A percentile compares a stretch with the other conserved stretches of the same genome.
These are phyloP conservation scores for Eilema caniola DNA, from an alignment of 2,888 invertebrate genomes.

Conservation along the genomic window DNA sequence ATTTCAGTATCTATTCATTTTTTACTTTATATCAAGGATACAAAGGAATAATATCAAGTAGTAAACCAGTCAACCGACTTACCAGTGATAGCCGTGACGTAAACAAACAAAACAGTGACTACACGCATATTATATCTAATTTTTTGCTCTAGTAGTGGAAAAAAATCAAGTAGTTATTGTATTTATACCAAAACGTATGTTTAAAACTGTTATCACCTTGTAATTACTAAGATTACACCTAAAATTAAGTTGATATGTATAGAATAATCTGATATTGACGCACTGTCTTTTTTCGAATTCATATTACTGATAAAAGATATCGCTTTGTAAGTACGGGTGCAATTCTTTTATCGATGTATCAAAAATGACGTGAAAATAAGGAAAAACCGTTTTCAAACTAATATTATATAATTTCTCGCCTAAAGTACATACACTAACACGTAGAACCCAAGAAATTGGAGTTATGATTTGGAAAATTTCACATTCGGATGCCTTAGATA, in stretches of 20 bases:
- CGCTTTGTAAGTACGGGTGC: background rate
- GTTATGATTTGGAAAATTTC: too few relatives aligned
- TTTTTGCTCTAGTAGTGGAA: background rate
- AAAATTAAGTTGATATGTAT: background rate
- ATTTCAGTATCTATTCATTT: too few relatives aligned
- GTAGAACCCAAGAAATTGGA: too few relatives aligned
- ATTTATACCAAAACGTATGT: background rate
- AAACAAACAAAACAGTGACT: background rate
- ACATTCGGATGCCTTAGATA: too few relatives aligned
- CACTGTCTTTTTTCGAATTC: background rate
- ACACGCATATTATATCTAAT: background rate
- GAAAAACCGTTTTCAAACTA: background rate
- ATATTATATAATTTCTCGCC: too few relatives aligned
- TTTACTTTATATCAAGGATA: too few relatives aligned
- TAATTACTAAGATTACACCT: background rate
- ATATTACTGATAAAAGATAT: background rate
- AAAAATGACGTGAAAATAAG: background rate
- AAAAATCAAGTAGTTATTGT: background rate
- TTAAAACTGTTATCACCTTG: background rate
- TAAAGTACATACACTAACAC: too few relatives aligned
- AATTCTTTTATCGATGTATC: background rate
- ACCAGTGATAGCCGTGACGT: background rate
- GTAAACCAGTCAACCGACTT: background rate
- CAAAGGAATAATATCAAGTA: background rate
- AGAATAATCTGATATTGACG: background rate